phyloP scores from a whole-genome alignment of 1,140 invertebrate species.

The Drosophila asahinai region DNA sequence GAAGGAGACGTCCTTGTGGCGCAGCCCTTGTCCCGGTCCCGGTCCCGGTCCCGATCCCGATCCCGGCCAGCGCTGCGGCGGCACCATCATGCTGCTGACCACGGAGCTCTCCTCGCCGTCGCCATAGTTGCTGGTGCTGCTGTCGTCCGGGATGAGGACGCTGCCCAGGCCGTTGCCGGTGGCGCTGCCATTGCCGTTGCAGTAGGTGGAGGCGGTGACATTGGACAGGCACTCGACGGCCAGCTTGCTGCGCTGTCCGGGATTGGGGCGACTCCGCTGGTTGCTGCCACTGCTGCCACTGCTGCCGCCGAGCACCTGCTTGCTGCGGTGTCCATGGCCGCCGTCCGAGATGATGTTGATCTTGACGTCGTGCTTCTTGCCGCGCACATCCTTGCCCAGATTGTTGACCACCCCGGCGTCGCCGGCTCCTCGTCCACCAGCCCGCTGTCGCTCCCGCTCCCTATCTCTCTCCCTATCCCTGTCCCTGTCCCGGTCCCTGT shows the following conservation, averaged over 20 bases:
- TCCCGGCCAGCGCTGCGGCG: slow-evolving; percentile 60
- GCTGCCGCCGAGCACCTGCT: slow-evolving; percentile 10
- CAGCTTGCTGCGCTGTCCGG: slow-evolving; percentile 13
- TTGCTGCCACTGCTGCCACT: slow-evolving; percentile 38
- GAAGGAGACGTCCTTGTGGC: slow-evolving; percentile 74
- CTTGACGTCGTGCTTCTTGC: slow-evolving; percentile 80
- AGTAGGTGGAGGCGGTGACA: slow-evolving; percentile 77
- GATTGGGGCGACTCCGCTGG: slow-evolving; percentile 20
- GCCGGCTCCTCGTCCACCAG: slow-evolving; percentile 54
- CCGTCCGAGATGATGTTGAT: slow-evolving; percentile 83
- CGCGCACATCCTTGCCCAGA: slow-evolving; percentile 68
- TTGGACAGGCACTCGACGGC: slow-evolving; percentile 70
- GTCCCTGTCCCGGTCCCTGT: slow-evolving; percentile 21
- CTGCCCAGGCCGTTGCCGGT: not conserved
- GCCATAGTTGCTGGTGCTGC: slow-evolving; percentile 78
- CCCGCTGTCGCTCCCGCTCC: slow-evolving; percentile 20
- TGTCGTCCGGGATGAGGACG: slow-evolving; percentile 63
- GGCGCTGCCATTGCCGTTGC: slow-evolving; percentile 61
- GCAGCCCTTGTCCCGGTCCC: slow-evolving; percentile 19
- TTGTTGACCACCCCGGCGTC: slow-evolving; percentile 73
- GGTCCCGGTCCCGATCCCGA: slow-evolving; percentile 4
- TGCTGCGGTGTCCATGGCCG: slow-evolving; percentile 24
- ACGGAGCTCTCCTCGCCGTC: slow-evolving; percentile 81
- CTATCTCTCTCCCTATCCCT: slow-evolving; percentile 24
- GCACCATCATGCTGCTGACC: slow-evolving; percentile 81